Evolutionary conservation across 30 jellyfish, hydroid and myxozoan genomes (phyloP).

Genomic region (Hydra vulgaris): DNA sequence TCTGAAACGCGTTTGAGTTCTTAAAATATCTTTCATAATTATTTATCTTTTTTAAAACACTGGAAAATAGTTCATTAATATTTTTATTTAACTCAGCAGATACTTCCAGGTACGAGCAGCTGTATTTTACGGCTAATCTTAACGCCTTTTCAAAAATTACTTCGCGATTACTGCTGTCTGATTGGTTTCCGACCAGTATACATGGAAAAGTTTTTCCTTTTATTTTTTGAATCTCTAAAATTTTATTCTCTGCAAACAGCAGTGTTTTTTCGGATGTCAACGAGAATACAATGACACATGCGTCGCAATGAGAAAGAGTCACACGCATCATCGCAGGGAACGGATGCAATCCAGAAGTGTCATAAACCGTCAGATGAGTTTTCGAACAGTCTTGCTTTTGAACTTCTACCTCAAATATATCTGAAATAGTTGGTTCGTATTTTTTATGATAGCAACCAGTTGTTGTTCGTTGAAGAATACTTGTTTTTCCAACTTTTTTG

Average conservation of each 20-base stretch:
- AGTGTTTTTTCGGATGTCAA: slow-evolving; percentile 12
- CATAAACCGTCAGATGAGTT: slow-evolving; percentile 3
- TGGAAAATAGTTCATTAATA: slow-evolving; percentile 12
- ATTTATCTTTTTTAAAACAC: slow-evolving; percentile 9
- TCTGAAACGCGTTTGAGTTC: not conserved
- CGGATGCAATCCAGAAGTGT: slow-evolving; percentile 20
- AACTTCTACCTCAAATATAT: not conserved
- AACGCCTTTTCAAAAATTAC: slow-evolving; percentile 30
- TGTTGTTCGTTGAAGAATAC: slow-evolving; percentile 20
- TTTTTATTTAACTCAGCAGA: slow-evolving; percentile 24
- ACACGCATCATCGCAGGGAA: slow-evolving; percentile 30
- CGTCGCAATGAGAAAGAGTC: slow-evolving; percentile 28
- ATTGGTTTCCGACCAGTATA: slow-evolving; percentile 28
- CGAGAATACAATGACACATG: slow-evolving; percentile 29
- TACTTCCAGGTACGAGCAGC: slow-evolving; percentile 19
- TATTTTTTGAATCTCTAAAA: slow-evolving; percentile 6
- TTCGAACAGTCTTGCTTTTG: not conserved
- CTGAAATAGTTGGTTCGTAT: slow-evolving; percentile 23
- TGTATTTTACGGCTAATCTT: slow-evolving; percentile 15
- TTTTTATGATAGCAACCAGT: not conserved
- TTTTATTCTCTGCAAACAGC: not conserved
- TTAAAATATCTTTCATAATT: not conserved
- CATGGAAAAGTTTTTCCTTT: slow-evolving; percentile 28
- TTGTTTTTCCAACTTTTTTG: slow-evolving; percentile 15
- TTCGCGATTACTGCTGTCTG: slow-evolving; percentile 7